Conservation (phyloP, 1,140 invertebrate species). For the Meloidogyne floridensis region DNA sequence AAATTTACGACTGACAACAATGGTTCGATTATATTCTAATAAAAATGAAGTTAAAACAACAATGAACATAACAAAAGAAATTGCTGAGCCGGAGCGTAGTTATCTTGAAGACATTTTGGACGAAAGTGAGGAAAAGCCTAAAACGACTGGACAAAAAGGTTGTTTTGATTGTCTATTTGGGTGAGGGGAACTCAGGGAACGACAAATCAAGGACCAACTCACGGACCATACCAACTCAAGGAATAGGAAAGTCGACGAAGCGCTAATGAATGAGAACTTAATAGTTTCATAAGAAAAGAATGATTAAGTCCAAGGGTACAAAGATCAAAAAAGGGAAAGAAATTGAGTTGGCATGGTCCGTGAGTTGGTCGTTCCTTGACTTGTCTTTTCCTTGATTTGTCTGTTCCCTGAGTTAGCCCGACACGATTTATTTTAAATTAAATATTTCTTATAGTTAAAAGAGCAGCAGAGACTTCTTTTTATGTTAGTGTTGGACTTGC, state of each 20-base stretch:
- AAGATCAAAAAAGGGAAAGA: too few species aligned
- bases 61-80: background rate
- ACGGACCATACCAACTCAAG: too few species aligned
- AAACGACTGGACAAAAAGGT: constrained; percentile 62
- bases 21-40: background rate
- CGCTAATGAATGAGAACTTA: too few species aligned
- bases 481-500: constrained; percentile 44
- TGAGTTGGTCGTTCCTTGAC: too few species aligned
- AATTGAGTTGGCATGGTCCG: too few species aligned
- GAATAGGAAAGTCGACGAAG: too few species aligned
- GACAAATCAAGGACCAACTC: too few species aligned
- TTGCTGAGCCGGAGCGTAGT: constrained; percentile 13
- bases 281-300: too few species aligned
- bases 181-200: too few species aligned
- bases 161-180: background rate
- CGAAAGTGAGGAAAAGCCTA: constrained; percentile 53
- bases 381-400: too few species aligned
- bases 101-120: constrained; percentile 52
- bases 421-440: background rate
- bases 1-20: background rate
- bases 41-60: background rate
- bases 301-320: too few species aligned
- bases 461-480: constrained; percentile 59
- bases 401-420: too few species aligned
- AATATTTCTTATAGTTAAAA: constrained; percentile 41